A percentile compares a stretch with the other conserved stretches of the same genome.
phyloP scores from a whole-genome alignment of 2,888 invertebrate genomes.

The Rotaria sp. region DNA sequence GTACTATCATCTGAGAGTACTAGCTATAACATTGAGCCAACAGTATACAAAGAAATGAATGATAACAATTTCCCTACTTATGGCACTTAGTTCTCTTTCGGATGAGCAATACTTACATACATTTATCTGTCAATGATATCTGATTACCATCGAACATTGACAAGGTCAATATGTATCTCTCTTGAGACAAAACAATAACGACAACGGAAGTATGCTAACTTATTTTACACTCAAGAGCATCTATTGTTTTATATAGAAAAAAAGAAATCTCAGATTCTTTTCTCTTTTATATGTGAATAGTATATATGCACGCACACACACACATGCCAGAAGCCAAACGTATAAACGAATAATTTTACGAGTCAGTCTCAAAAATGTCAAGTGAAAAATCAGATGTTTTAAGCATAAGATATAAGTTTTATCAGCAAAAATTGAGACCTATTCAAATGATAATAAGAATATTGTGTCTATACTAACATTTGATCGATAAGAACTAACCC shows the following conservation, averaged over 20 bases:
- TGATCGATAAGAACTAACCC: background rate
- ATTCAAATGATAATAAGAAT: background rate
- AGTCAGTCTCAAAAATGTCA: background rate
- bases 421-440: background rate
- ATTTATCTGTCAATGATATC: background rate
- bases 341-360: background rate
- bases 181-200: background rate
- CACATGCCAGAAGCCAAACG: background rate
- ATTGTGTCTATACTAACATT: background rate
- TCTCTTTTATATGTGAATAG: background rate
- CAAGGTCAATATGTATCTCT: slow-evolving; percentile 18
- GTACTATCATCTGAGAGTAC: background rate
- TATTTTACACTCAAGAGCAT: background rate
- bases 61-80: background rate
- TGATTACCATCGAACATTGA: background rate
- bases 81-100: background rate
- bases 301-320: background rate
- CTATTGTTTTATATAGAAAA: background rate
- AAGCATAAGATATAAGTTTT: background rate
- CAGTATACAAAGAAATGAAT: background rate
- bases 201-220: background rate
- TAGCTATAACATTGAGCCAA: background rate
- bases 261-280: background rate
- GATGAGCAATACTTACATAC: background rate
- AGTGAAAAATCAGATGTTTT: background rate